Evolutionary conservation across 2,113 vertebrate genomes (phyloP).

Genomic region (Syngnathus floridae): DNA sequence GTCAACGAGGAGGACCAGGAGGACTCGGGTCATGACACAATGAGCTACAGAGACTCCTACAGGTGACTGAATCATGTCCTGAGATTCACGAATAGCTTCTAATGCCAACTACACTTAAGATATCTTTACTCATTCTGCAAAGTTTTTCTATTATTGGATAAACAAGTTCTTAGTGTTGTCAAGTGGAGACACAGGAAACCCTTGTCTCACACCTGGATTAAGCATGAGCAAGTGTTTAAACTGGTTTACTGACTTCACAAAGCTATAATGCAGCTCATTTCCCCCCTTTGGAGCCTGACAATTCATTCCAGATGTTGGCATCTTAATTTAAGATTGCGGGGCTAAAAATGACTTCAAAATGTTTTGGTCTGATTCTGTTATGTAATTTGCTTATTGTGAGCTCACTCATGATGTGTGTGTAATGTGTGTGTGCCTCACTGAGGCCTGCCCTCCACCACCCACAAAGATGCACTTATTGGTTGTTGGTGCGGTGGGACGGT

Average conservation of each 20-base stretch:
- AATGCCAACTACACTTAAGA: background rate
- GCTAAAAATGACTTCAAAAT: conserved; percentile 64
- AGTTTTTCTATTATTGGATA: background rate
- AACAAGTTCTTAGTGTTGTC: background rate
- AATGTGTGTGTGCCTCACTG: conserved; percentile 26
- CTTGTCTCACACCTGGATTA: conserved; percentile 21
- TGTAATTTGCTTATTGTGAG: conserved; percentile 57
- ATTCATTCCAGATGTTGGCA: conserved; percentile 57
- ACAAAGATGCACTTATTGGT: conserved; percentile 62
- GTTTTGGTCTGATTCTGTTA: conserved; percentile 48
- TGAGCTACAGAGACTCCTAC: conserved; percentile 98
- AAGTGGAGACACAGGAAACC: background rate
- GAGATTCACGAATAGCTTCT: background rate
- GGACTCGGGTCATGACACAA: conserved; percentile 97
- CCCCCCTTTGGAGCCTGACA: conserved; percentile 19
- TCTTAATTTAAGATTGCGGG: conserved; percentile 17
- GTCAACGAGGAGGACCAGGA: conserved; percentile 97
- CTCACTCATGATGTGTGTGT: conserved; percentile 40
- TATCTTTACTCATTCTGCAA: background rate
- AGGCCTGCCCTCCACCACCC: conserved; percentile 64
- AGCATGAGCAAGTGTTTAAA: conserved; percentile 23
- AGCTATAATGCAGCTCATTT: conserved; percentile 21
- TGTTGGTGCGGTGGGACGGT: conserved; percentile 53
- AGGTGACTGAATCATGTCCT: conserved; percentile 67
- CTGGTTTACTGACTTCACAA: conserved; percentile 15